Base-by-base conservation (phyloP, 2,797 vertebrate species). In the Acanthis flammea region DNA sequence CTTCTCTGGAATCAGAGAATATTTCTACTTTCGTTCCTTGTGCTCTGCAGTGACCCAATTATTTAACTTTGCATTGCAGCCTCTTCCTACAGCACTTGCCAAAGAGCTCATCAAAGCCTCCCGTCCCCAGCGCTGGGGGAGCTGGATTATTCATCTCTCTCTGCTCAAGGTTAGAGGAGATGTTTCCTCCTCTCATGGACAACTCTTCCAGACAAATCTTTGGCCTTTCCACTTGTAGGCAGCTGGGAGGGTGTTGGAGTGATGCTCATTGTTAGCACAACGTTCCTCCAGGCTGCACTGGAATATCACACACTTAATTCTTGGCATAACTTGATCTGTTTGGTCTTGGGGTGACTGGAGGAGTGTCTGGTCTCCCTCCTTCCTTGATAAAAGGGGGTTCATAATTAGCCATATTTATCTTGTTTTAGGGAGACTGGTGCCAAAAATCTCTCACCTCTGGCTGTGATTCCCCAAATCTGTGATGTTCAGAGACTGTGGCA, bases 161-260 rank as follows among this genome's bases (percentile, higher is more conserved):
- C 77, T 91, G 82, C 68, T 94, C 82, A 96, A 92, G 92, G 85
- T 93, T 89, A 93, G 42, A 85, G 44, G 92, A 94, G 75, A 79
- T 83, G 71, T 85, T 91, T 88, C 78, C 84, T 88, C 73, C 70
- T 93, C 62, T 71, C 47, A 5, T 79, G 81, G 81, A 86, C 17
- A 62, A 4, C 77, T 72, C 51, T 86, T 89, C 50, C 81, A 88
- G 66, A 79, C 80, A 76, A 71, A 86, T 93, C 84, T 89, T 86
- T 79, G 84, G 62, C 80, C 50, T 90, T 81, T n/a, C 39, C 47
- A 31, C 62, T 95, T 0, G 0, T 14, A 67, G 42, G 58, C 76
- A 60, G 39, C 72, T 67, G 71, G 51, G 66, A 87, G 37, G 31
- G 44, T 1, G 1, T n/a, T 70, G 31, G 54, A 63, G 57, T 76